Conservation (phyloP, 1,140 invertebrate species). For the Diprion similis region DNA sequence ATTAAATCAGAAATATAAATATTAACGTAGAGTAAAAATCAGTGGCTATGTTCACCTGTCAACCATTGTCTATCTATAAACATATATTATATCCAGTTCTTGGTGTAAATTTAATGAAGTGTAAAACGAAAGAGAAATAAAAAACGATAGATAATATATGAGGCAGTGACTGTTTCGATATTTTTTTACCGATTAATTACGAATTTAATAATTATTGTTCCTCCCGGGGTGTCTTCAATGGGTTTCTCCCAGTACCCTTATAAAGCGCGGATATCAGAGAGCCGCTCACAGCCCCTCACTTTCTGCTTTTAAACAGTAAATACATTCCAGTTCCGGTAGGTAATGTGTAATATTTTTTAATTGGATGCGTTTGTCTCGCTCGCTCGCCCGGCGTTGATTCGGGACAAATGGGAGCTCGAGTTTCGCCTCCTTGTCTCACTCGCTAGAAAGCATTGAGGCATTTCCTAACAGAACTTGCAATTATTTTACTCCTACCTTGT, state of each 20-base stretch:
- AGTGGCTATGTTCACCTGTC: no score
- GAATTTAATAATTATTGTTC: conserved; percentile 27
- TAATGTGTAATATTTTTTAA: conserved; percentile 63
- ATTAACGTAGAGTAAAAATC: no score
- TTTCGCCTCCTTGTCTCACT: conserved; percentile 23
- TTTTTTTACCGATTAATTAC: conserved; percentile 28
- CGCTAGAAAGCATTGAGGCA: conserved; percentile 41
- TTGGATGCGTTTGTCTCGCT: conserved; percentile 50
- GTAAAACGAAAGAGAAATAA: no score
- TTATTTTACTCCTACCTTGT: conserved; percentile 48
- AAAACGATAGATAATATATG: no score
- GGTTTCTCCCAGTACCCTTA: not conserved
- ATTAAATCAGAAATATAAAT: no score
- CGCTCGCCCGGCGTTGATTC: conserved; percentile 26
- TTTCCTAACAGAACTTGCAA: conserved; percentile 45
- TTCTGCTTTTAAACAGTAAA: conserved; percentile 55
- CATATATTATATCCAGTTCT: no score
- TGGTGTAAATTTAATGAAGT: no score
- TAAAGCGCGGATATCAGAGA: conserved; percentile 23
- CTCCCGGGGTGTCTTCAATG: not conserved
- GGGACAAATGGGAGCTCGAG: conserved; percentile 11
- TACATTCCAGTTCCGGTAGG: conserved; percentile 53
- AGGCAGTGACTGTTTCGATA: not conserved
- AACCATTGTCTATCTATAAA: no score
- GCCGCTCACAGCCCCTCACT: conserved; percentile 31